phyloP scores from a whole-genome alignment of 2,113 vertebrate species.

The Athene noctua region DNA sequence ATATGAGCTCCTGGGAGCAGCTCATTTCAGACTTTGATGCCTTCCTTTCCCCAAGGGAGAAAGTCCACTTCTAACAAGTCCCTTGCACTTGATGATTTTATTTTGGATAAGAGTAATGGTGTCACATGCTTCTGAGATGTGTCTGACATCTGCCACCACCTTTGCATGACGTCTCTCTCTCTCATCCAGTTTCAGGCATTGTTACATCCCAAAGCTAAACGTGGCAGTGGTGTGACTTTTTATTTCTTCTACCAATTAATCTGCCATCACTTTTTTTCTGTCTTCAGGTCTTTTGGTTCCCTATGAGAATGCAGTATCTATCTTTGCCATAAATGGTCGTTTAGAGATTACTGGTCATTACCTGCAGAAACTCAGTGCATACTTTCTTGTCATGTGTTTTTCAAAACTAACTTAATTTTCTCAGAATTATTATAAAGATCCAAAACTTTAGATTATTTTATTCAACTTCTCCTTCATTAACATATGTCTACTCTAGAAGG shows the following conservation, averaged over 20 bases:
- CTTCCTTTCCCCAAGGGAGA: not conserved
- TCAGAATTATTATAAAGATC: not conserved
- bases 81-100: conserved; percentile 1
- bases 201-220: conserved; percentile 11
- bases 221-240: not conserved
- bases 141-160: not conserved
- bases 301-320: not conserved
- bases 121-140: not conserved
- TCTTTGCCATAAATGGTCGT: not conserved
- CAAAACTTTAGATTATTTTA: not conserved
- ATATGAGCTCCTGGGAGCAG: not conserved
- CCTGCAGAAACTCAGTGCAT: not conserved
- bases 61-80: not conserved
- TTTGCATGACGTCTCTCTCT: not conserved
- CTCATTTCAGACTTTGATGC: not conserved
- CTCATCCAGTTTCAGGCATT: not conserved
- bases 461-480: not conserved
- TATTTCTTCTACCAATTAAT: conserved; percentile 40
- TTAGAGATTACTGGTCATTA: conserved; percentile 12
- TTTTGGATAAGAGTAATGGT: not conserved
- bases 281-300: not conserved
- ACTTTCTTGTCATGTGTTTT: not conserved
- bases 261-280: not conserved
- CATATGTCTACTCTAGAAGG: not conserved
- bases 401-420: not conserved